phyloP scores from a whole-genome alignment of 2,113 vertebrate genomes.

The Phrynocephalus versicolor region DNA sequence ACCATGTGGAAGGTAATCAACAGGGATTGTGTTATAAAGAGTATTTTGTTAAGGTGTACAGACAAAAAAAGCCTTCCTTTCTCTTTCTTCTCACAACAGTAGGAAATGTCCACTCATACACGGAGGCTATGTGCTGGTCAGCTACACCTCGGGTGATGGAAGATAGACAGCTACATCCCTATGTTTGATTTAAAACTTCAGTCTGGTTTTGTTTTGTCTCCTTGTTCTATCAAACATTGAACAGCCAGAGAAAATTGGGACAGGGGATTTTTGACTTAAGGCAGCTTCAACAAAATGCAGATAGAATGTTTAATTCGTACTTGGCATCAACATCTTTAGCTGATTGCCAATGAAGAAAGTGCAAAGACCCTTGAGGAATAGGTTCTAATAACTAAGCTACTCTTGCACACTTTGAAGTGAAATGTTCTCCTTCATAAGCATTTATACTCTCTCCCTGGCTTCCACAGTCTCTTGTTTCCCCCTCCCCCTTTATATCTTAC shows the following conservation, averaged over 20 bases:
- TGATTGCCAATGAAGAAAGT: conserved; percentile 63
- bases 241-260: conserved; percentile 20
- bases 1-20: not conserved
- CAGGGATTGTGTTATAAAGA: not conserved
- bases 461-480: conserved; percentile 17
- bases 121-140: conserved; percentile 48
- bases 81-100: conserved; percentile 57
- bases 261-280: conserved; percentile 17
- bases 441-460: conserved; percentile 48
- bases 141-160: conserved; percentile 36
- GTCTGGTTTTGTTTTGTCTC: conserved; percentile 14
- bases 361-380: conserved; percentile 57
- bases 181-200: conserved; percentile 55
- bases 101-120: conserved; percentile 37
- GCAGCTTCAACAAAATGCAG: conserved; percentile 51
- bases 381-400: conserved; percentile 65
- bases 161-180: conserved; percentile 44
- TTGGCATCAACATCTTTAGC: conserved; percentile 60
- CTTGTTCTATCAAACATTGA: conserved; percentile 23
- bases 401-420: conserved; percentile 62
- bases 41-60: conserved; percentile 14
- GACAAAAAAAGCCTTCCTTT: conserved; percentile 42
- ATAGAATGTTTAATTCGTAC: conserved; percentile 63
- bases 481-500: conserved; percentile 28
- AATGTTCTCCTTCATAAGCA: conserved; percentile 54